Evolutionary conservation across 2,113 vertebrate species (phyloP), one percentile per base, ranked within the genome.

Genomic region (Alligator sinensis): DNA sequence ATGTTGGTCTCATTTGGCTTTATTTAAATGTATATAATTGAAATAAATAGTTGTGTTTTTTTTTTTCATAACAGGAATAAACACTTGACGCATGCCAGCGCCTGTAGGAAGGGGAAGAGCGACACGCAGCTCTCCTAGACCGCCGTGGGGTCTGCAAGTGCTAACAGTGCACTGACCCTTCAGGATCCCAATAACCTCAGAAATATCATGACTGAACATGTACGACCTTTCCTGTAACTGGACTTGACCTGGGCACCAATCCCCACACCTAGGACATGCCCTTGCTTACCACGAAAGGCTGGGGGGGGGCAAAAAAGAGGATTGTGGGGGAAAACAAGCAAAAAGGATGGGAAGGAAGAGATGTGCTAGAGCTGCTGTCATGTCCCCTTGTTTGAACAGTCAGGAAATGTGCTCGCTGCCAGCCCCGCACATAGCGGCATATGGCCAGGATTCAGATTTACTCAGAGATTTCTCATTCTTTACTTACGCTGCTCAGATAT

Each of bases 11-110:
- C 62, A 96, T 95, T 85, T 64, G 68, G 60, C 79, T 82, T 90
- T 89, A 91, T 94, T 88, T 90, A 90, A 96, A 95, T 94, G 93
- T 91, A 8, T 24, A 95, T 86, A 87, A 79, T 27, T 54, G 76
- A 92, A 89, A 90, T 57, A 80, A 0, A 1, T 76, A 21, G 12
- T 47, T 38, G 38, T 38, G 38, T 38, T 80, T 54, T 30, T 34
- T 34, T 75, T 82, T 77, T 89, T 84, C 74, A 94, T 77, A 68
- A 81, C 76, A 91, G 85, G 38, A 84, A 87, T 84, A 66, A 92
- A 87, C 58, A 74, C 55, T 62, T 21, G 68, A 74, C 60, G 77
- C 8, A n/a, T 34, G 68, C 8, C 89, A 89, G 38, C 2, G 30
- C 22, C 79, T 75, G 82, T 77, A 88, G 75, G 86, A 95, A 93